Evolutionary conservation across 2,888 invertebrate genomes (phyloP).

Genomic region (Xanthorhoe designata): DNA sequence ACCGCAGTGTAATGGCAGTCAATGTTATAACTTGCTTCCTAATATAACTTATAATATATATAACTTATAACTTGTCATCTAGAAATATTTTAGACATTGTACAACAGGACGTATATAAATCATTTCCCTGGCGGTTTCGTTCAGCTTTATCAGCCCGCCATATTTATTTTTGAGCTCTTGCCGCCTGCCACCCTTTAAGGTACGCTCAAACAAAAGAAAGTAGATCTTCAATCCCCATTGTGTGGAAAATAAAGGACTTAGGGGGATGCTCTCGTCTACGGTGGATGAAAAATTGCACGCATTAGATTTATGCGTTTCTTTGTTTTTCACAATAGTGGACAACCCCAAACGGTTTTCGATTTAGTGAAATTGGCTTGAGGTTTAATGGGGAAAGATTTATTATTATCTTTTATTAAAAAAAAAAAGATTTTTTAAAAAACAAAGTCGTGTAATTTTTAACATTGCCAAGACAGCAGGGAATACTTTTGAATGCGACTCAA

Average conservation of each 20-base stretch:
- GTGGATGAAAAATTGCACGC: constrained; percentile 42
- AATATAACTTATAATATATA: too few species aligned
- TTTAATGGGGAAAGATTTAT: constrained; percentile 1
- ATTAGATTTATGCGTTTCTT: constrained; percentile 39
- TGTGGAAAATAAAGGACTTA: constrained; percentile 40
- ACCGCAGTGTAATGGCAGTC: too few species aligned
- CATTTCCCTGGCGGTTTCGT: too few species aligned
- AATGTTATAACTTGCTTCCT: too few species aligned
- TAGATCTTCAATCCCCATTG: constrained; percentile 34
- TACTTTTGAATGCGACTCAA: too few species aligned
- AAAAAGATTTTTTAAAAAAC: too few species aligned
- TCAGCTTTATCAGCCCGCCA: constrained; percentile 10
- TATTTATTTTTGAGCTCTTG: constrained; percentile 16
- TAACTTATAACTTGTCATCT: too few species aligned
- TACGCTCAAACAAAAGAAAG: constrained; percentile 41
- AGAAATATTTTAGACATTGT: too few species aligned
- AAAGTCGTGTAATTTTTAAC: too few species aligned
- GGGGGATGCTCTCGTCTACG: constrained; percentile 20
- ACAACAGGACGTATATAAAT: too few species aligned
- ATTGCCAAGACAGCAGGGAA: too few species aligned
- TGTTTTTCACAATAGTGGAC: constrained; percentile 40
- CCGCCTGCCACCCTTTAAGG: constrained; percentile 15
- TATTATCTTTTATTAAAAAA: too few species aligned
- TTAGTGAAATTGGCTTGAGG: neutral
- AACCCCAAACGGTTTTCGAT: constrained; percentile 23